phyloP scores from a whole-genome alignment of 2,888 invertebrate genomes.

The Leucophenga maculata region DNA sequence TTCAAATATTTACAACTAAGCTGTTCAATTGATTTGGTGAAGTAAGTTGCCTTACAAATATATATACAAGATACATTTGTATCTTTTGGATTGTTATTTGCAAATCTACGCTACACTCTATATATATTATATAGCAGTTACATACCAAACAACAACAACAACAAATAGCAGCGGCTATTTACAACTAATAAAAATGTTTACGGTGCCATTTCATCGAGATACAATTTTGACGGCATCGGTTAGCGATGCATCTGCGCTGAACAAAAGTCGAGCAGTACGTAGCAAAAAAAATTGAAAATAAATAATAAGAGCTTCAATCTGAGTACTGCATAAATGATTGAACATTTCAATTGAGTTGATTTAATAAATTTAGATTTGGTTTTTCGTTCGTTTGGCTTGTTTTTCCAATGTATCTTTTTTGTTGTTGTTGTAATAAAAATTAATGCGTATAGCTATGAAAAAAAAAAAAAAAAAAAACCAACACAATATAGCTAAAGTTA shows the following conservation, averaged over 20 bases:
- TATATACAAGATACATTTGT: not conserved
- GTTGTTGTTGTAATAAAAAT: conserved; percentile 32
- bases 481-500: conserved; percentile 1
- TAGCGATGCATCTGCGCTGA: conserved; percentile 79
- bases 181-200: conserved; percentile 65
- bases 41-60: conserved; percentile 16
- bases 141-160: not conserved
- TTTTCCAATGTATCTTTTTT: conserved; percentile 25
- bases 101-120: not conserved
- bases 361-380: conserved; percentile 43
- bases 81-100: not conserved
- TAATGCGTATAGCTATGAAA: not conserved
- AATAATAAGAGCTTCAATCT: not conserved
- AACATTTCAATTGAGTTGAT: conserved; percentile 42
- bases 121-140: not conserved
- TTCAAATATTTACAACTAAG: not conserved
- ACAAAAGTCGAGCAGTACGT: conserved; percentile 75
- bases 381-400: not conserved
- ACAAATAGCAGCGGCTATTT: not conserved
- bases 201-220: conserved; percentile 72
- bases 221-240: conserved; percentile 75
- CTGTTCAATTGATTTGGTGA: conserved; percentile 11
- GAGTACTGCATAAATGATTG: too few species aligned
- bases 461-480: too few species aligned
- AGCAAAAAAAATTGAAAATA: conserved; percentile 24